phyloP scores from a whole-genome alignment of 2,888 invertebrate species.

The Carpatolechia fugitivella region DNA sequence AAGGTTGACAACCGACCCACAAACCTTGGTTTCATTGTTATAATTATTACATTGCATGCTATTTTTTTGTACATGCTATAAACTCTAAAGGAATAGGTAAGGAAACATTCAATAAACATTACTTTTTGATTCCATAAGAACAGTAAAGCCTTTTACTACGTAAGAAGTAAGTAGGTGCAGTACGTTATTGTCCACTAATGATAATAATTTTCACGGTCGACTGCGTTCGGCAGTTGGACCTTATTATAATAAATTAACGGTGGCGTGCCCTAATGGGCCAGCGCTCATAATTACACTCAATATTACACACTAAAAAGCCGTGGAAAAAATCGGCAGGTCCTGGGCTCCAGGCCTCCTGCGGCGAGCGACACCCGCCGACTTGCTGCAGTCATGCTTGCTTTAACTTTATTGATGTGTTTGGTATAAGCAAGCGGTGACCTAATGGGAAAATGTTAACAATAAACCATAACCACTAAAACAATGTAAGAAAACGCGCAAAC shows the following conservation, averaged over 20 bases:
- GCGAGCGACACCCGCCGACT: background rate
- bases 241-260: conserved; percentile 75
- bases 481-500: background rate
- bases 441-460: background rate
- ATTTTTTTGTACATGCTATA: no score
- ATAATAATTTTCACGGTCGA: conserved; percentile 73
- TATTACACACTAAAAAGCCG: conserved; percentile 47
- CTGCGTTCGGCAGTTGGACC: conserved; percentile 67
- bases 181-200: conserved; percentile 56
- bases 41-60: no score
- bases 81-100: no score
- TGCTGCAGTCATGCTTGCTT: conserved; percentile 8
- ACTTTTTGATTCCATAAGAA: no score
- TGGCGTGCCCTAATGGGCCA: conserved; percentile 61
- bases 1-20: no score
- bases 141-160: no score
- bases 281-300: conserved; percentile 60
- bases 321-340: conserved; percentile 3
- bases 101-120: no score
- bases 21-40: no score
- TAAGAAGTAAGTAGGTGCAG: background rate
- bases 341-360: background rate
- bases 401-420: conserved; percentile 2
- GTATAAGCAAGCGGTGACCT: background rate
- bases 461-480: background rate